These are phyloP conservation scores for Ectropis crepuscularia DNA, from an alignment of 2,888 invertebrate species.

Conservation along the genomic window DNA sequence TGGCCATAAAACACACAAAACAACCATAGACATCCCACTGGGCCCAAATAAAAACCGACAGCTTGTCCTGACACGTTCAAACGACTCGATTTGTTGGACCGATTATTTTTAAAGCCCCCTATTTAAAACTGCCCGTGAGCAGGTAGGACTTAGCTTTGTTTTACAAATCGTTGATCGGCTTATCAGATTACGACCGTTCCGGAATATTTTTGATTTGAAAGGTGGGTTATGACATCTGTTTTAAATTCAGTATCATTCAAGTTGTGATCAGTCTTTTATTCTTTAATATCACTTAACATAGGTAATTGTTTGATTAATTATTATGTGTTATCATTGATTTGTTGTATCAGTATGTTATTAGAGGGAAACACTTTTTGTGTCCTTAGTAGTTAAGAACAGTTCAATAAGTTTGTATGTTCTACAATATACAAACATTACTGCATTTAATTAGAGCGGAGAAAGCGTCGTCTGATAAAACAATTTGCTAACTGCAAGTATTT, in stretches of 20 bases:
- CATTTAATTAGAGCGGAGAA: no score
- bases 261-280: neutral
- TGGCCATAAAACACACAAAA: conserved; percentile 78
- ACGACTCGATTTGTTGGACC: conserved; percentile 75
- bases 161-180: conserved; percentile 70
- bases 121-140: conserved; percentile 47
- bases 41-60: conserved; percentile 70
- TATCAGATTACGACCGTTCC: conserved; percentile 54
- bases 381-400: no score
- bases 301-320: no score
- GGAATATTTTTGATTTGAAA: conserved; percentile 34
- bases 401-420: no score
- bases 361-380: no score
- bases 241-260: neutral
- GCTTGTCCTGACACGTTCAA: conserved; percentile 80
- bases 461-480: no score
- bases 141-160: conserved; percentile 69
- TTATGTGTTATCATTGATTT: no score
- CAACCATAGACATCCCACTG: conserved; percentile 73
- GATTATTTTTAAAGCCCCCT: conserved; percentile 66
- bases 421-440: no score
- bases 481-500: no score
- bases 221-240: conserved; percentile 7
- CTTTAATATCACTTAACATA: neutral
- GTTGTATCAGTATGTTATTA: no score